Conservation (phyloP, 37 sponge, comb jelly and placozoan species). For the Geodia barretti region DNA sequence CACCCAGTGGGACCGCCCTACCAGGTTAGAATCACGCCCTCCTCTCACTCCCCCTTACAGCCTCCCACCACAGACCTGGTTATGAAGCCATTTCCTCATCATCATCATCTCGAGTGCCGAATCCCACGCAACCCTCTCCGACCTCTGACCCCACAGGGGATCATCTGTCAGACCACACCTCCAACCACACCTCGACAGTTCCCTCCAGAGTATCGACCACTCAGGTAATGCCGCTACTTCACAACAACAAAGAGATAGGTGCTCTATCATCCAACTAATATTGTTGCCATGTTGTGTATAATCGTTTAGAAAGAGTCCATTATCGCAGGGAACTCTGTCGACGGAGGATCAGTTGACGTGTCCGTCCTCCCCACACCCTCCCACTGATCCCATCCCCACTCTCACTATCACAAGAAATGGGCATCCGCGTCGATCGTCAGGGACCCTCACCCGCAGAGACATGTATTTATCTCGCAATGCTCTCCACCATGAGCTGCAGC, state of each 20-base stretch:
- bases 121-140: background rate
- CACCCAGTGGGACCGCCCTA: constrained; percentile 84
- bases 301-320: background rate
- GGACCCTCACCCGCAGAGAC: constrained; percentile 36
- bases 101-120: constrained; percentile 6
- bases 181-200: background rate
- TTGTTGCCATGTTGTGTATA: background rate
- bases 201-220: constrained; percentile 15
- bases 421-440: background rate
- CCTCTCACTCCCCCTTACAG: background rate
- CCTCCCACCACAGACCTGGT: constrained; percentile 27
- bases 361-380: background rate
- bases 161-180: background rate
- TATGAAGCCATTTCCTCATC: constrained; percentile 4
- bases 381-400: background rate
- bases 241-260: too few relatives aligned
- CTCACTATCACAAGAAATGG: background rate
- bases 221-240: constrained; percentile 2
- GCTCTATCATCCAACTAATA: too few relatives aligned
- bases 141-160: background rate
- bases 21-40: constrained; percentile 15
- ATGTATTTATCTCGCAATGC: constrained; percentile 62
- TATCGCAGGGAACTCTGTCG: background rate
- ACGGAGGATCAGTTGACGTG: constrained; percentile 41
- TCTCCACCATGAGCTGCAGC: constrained; percentile 72